These are phyloP conservation scores for Greenwoodochromis staneri DNA, from an alignment of 2,113 vertebrate species.

Conservation along the genomic window DNA sequence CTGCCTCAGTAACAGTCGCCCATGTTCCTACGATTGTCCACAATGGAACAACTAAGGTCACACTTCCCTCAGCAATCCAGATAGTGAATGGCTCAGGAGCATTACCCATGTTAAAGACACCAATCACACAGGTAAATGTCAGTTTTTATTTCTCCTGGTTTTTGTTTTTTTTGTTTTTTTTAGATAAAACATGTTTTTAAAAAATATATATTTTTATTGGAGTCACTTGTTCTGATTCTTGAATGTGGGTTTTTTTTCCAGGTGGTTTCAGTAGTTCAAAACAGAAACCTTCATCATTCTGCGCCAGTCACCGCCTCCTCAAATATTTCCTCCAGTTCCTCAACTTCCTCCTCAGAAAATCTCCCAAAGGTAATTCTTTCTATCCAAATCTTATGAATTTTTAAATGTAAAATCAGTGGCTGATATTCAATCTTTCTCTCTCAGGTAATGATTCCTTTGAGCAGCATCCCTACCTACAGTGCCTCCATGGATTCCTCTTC, in stretches of 20 bases:
- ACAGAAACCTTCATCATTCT: constrained; percentile 67
- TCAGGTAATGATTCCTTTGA: constrained; percentile 93
- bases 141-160: background rate
- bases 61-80: constrained; percentile 73
- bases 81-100: constrained; percentile 77
- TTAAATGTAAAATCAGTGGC: background rate
- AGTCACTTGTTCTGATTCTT: background rate
- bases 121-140: constrained; percentile 77
- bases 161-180: rapidly evolving
- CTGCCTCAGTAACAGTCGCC: constrained; percentile 69
- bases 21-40: constrained; percentile 74
- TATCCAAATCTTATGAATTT: background rate
- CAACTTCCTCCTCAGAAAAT: constrained; percentile 77
- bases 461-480: constrained; percentile 96
- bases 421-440: background rate
- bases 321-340: constrained; percentile 37
- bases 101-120: constrained; percentile 83
- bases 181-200: background rate
- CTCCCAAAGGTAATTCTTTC: constrained; percentile 78
- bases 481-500: constrained; percentile 95
- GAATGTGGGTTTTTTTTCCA: background rate
- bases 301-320: constrained; percentile 59
- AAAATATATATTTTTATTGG: background rate
- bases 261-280: constrained; percentile 86
- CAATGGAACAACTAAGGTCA: constrained; percentile 73